These are phyloP conservation scores for Cavia porcellus DNA, from an alignment of 2,113 vertebrate species.

Conservation along the genomic window DNA sequence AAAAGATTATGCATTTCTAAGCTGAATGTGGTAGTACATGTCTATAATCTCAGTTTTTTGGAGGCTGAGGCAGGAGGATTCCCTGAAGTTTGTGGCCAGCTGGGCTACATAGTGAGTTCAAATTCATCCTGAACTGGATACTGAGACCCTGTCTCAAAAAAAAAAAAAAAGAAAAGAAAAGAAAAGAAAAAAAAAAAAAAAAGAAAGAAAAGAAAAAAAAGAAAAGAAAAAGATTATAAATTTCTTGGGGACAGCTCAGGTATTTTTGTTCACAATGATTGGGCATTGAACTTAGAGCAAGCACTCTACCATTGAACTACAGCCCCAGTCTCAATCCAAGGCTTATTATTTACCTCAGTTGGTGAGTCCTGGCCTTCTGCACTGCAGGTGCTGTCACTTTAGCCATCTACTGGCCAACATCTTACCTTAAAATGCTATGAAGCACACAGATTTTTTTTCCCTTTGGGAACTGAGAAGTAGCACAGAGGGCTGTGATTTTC, in stretches of 20 bases:
- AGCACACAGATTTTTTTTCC: neutral
- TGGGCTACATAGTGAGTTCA: neutral
- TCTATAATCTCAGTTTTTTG: neutral
- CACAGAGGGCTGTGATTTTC: slow-evolving; percentile 9
- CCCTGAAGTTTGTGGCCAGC: neutral
- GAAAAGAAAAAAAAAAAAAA: too few species aligned
- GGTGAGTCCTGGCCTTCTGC: neutral
- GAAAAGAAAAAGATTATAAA: neutral
- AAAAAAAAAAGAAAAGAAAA: too few species aligned
- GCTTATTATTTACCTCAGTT: neutral
- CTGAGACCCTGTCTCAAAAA: neutral
- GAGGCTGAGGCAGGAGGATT: neutral
- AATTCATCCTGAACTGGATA: neutral
- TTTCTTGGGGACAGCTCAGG: neutral
- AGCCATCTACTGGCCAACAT: neutral
- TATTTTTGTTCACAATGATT: neutral
- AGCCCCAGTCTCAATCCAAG: neutral
- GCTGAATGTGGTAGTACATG: neutral
- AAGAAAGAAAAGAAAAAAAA: neutral
- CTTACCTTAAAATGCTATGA: slow-evolving; percentile 13
- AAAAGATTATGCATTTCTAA: neutral
- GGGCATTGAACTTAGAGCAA: neutral
- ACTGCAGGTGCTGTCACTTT: neutral
- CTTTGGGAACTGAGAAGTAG: neutral
- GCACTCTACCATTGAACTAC: neutral